Evolutionary conservation across 2,797 vertebrate genomes (phyloP), one percentile per base, ranked within the genome.

Genomic region (Hydrophis major): DNA sequence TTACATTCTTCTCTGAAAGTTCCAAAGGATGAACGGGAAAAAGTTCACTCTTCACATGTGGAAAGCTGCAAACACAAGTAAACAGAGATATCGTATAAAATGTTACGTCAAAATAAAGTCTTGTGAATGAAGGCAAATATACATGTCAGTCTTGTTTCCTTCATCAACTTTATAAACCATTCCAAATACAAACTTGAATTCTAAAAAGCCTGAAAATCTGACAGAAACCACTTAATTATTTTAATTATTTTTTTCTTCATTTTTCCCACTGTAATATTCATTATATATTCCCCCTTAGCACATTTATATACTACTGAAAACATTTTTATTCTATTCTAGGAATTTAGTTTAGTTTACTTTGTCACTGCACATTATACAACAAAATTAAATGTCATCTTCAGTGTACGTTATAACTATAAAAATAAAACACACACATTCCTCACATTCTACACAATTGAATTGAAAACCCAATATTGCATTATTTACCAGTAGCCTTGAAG

Each of bases 1-100:
- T 99, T 96, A 99, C 99, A 95, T 99, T 99, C 97, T 98, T 99
- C 96, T 99, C 99, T 47, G 98, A 98, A 93, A 99, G 69, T 96
- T 99, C 99, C 98, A 99, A 96, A 1, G 98, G 97, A 96, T 99
- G 99, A 94, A 98, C 98, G 28, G 99, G 99, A 91, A 99, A 94
- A 88, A 99, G 98, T 92, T 99, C 99, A 97, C 97, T 99, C 97
- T 99, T 99, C 47, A 99, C 98, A 94, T 98, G 99, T 87, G 97
- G 97, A 94, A 99, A 99, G 11, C 99, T 99, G 95, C 12, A 95
- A 96, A 91, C 27, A 66, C 7, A 95, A 92, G n/a, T 2, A 90
- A 53, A 87, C 6, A 90, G 59, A n/a, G 57, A 32, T 57, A 88
- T 0, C 7, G 16, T 4, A 53, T 63, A 87, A 12, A 63, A 56